Base-by-base conservation (phyloP, 2,888 invertebrate species). In the Pasiphila rectangulata region DNA sequence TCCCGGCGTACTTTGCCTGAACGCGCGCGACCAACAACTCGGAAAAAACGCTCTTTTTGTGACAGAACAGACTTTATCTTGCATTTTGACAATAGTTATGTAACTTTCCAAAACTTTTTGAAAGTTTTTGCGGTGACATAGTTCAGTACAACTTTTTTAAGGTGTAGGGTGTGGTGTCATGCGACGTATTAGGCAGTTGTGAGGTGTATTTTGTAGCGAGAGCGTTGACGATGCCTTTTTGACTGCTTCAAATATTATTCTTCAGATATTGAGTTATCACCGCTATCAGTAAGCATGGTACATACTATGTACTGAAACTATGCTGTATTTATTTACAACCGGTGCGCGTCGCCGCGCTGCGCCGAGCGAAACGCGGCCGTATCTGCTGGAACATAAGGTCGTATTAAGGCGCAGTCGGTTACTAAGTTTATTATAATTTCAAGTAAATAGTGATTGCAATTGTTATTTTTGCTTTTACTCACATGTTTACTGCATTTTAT, bases 241-340 rank as follows among this genome's bases (percentile, higher is more conserved):
- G 12, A 1, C 5, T 5, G 2, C 24, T 25, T 10, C 24, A n/a
- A n/a, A n/a, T n/a, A n/a, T 7, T 6, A 1, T 21, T 21, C 21
- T 7, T 6, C 4, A 21, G 21, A 4, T 21, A 2, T 21, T 21
- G 4, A 21, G 21, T 21, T 6, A 21, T 6, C 6, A n/a, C n/a
- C n/a, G n/a, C n/a, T n/a, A 5, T 17, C 17, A 9, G 16, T 17
- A 32, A 32, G 10, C 6, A 19, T 19, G 4, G 5, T 27, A 2
- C 7, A n/a, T n/a, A 30, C 29, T 30, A 17, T 30, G 17, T 30
- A 30, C 29, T 15, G 16, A 5, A 19, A 3, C 35, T 4, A 35
- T 21, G 35, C 9, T 9, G 12, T 34, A 12, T 35, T 35, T 35
- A 34, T 34, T 34, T 34, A 34, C 34, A 20, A 34, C 21, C 21